Evolutionary conservation across 2,113 vertebrate genomes (phyloP).

Genomic region (Caracal caracal): DNA sequence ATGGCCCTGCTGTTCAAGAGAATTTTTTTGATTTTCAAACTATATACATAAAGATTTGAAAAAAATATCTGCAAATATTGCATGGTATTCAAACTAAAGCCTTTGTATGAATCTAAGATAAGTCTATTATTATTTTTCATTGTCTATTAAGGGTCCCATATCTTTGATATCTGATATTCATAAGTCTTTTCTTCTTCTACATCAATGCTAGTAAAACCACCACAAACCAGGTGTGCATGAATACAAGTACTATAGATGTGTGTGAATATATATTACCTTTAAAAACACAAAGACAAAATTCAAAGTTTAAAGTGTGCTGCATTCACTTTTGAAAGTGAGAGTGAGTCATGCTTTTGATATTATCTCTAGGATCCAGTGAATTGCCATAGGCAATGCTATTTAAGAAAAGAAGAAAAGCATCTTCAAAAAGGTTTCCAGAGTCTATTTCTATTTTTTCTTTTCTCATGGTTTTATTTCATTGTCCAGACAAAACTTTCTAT

Average conservation of each 20-base stretch:
- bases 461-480: constrained; percentile 75
- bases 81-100: neutral
- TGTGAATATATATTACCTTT: constrained; percentile 10
- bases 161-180: constrained; percentile 37
- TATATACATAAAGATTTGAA: neutral
- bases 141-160: neutral
- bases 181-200: neutral
- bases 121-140: neutral
- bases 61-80: neutral
- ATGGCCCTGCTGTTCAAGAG: neutral
- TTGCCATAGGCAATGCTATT: constrained; percentile 64
- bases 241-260: neutral
- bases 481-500: constrained; percentile 67
- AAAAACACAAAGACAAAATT: constrained; percentile 36
- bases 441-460: constrained; percentile 74
- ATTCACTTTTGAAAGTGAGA: constrained; percentile 66
- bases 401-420: constrained; percentile 24
- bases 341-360: constrained; percentile 74
- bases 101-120: constrained; percentile 14
- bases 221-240: neutral
- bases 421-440: constrained; percentile 76
- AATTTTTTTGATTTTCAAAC: neutral
- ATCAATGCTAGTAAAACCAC: constrained; percentile 15
- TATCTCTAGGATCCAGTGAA: constrained; percentile 60
- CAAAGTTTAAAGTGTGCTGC: constrained; percentile 48